Conservation (phyloP, 2,888 invertebrate genomes). For the Graphium colonna region DNA sequence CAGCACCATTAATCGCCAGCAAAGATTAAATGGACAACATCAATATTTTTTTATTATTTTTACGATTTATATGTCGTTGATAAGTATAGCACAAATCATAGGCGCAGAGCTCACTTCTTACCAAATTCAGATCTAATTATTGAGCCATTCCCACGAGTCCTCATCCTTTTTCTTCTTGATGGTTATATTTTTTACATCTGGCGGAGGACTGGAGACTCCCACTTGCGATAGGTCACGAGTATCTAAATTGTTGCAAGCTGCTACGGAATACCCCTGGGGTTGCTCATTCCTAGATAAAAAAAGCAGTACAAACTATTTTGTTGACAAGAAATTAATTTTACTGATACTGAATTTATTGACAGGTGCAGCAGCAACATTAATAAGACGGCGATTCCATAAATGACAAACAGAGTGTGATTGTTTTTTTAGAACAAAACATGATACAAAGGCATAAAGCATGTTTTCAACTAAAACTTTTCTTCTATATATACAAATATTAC, state of each 20-base stretch:
- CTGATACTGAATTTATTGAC: no score
- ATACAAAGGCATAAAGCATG: no score
- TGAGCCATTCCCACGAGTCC: conserved; percentile 72
- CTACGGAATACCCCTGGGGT: conserved; percentile 59
- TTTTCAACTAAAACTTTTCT: no score
- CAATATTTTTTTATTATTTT: background rate
- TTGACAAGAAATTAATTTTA: no score
- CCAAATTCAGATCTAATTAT: conserved; percentile 33
- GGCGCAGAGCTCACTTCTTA: background rate
- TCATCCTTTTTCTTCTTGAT: conserved; percentile 50
- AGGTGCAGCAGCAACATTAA: no score
- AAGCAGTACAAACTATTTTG: background rate
- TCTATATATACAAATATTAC: no score
- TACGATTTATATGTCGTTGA: background rate
- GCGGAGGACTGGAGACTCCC: conserved; percentile 61
- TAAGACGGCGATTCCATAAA: no score
- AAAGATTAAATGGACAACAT: background rate
- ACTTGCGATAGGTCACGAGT: conserved; percentile 60
- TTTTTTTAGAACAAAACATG: no score
- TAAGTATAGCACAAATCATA: background rate
- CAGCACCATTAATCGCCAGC: background rate
- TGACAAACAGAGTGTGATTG: no score
- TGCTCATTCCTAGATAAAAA: conserved; percentile 56
- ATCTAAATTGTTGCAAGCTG: conserved; percentile 60
- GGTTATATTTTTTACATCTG: conserved; percentile 53